Conservation (phyloP, 1,140 invertebrate genomes). For the Chionoecetes opilio region DNA sequence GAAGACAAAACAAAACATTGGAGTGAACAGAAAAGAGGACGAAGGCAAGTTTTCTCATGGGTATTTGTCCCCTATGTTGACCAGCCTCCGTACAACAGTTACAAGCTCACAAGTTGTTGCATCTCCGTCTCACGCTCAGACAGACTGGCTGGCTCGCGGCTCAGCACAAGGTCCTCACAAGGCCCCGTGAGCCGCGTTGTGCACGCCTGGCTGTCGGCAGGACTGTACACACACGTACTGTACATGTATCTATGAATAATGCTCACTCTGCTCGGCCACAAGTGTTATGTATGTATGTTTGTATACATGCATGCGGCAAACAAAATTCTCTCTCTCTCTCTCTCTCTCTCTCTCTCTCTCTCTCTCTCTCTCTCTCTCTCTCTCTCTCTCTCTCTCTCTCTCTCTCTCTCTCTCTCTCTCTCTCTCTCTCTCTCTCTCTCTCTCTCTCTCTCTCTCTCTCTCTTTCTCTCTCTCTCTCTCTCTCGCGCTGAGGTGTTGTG, state of each 20-base stretch:
- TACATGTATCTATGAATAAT: constrained; percentile 60
- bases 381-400: too few species aligned
- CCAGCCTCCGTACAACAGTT: background rate
- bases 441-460: too few species aligned
- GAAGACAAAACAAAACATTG: too few species aligned
- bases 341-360: too few species aligned
- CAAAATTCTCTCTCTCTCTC: too few species aligned
- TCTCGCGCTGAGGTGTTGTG: constrained; percentile 14
- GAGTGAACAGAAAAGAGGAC: background rate
- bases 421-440: too few species aligned
- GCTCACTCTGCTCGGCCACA: constrained; percentile 72
- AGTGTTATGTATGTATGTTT: too few species aligned
- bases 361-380: too few species aligned
- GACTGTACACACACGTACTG: background rate
- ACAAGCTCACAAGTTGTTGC: background rate
- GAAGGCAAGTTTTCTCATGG: background rate
- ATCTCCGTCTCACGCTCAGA: background rate
- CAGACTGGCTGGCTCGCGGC: background rate
- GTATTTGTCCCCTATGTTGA: background rate
- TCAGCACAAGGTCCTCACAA: background rate
- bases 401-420: too few species aligned
- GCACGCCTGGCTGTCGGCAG: background rate
- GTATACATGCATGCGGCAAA: too few species aligned
- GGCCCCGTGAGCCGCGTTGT: background rate
- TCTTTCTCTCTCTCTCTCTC: too few species aligned